Conservation (phyloP, 2,113 vertebrate species). For the Candoia aspera region DNA sequence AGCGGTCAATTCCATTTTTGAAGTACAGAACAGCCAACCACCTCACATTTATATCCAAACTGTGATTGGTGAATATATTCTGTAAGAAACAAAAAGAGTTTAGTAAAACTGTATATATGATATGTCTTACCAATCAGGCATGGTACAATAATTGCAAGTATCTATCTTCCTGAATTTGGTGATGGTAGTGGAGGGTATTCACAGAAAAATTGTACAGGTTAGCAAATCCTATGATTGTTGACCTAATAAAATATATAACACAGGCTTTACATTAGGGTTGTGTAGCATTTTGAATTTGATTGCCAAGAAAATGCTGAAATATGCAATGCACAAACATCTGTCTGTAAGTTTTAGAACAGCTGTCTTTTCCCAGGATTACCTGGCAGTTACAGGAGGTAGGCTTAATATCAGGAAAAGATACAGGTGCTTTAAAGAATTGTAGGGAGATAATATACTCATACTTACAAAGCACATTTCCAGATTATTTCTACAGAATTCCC, state of each 20-base stretch:
- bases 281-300: not conserved
- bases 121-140: not conserved
- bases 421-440: not conserved
- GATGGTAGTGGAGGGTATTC: not conserved
- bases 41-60: constrained; percentile 93
- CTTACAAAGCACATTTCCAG: not conserved
- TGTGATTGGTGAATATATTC: constrained; percentile 97
- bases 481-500: too few species aligned
- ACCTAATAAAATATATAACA: not conserved
- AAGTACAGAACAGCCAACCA: constrained; percentile 98
- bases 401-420: not conserved
- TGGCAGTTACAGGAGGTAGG: not conserved
- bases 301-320: not conserved
- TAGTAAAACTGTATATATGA: not conserved
- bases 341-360: not conserved
- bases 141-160: not conserved
- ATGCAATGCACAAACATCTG: not conserved
- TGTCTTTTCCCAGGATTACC: not conserved
- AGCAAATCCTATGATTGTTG: not conserved
- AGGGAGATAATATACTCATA: not conserved
- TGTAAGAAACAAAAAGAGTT: constrained; percentile 57
- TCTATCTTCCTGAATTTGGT: not conserved
- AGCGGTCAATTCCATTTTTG: constrained; percentile 98
- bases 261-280: not conserved
- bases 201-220: not conserved